Percentiles rank a stretch among this genome's conserved stretches.
Conservation (phyloP, 37 sponge, comb jelly and placozoan genomes). For the Theonella swinhoei region DNA sequence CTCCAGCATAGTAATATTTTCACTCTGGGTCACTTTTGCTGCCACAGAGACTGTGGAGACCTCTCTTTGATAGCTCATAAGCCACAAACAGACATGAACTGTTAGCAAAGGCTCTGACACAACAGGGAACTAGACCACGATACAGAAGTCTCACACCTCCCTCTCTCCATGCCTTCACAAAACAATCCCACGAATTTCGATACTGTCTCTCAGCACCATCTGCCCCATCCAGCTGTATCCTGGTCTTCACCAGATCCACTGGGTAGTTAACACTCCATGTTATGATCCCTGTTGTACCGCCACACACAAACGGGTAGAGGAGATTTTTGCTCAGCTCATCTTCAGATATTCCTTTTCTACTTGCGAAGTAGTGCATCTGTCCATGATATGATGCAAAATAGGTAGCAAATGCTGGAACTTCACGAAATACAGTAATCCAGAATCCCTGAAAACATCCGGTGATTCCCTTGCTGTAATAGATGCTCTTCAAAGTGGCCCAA, state of each 20-base stretch:
- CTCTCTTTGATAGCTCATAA: no score
- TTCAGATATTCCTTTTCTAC: no score
- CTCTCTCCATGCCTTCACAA: neutral
- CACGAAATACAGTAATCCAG: neutral
- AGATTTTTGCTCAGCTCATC: neutral
- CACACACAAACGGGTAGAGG: neutral
- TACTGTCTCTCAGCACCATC: neutral
- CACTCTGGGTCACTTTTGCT: no score
- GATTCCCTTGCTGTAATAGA: neutral
- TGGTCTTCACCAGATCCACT: neutral
- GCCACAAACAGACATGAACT: no score
- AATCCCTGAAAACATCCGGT: neutral
- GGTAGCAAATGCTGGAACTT: neutral
- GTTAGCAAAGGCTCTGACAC: no score
- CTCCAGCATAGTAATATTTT: no score
- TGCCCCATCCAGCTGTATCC: neutral
- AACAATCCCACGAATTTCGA: neutral
- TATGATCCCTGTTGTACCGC: neutral
- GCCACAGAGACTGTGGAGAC: no score
- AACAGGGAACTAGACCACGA: neutral
- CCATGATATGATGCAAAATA: neutral
- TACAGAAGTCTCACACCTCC: neutral
- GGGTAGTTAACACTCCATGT: neutral
- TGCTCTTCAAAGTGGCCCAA: neutral
- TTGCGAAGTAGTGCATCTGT: no score